A percentile compares a stretch with the other conserved stretches of the same genome.
phyloP scores from a whole-genome alignment of 64 coral and sea anemone species.

The Dendronephthya gigantea region DNA sequence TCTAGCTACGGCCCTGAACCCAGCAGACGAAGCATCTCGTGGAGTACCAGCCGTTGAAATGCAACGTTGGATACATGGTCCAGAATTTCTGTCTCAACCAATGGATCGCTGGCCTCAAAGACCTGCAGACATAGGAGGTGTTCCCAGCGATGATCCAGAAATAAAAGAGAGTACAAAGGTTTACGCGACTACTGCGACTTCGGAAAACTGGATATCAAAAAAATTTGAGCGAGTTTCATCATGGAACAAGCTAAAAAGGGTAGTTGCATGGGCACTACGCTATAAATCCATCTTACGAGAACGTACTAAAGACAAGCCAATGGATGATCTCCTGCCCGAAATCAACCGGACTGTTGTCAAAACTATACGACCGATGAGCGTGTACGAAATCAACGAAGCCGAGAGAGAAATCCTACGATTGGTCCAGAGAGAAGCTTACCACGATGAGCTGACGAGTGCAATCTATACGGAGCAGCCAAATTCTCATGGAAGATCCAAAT shows the following conservation, averaged over 20 bases:
- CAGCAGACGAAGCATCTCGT: constrained; percentile 38
- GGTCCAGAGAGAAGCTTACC: too few relatives aligned
- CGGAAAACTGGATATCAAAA: not conserved
- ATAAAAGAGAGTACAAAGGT: constrained; percentile 20
- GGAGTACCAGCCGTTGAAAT: constrained; percentile 18
- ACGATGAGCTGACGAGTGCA: too few relatives aligned
- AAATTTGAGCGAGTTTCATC: constrained; percentile 20
- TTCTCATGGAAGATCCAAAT: too few relatives aligned
- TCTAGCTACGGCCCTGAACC: too few relatives aligned
- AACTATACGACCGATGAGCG: too few relatives aligned
- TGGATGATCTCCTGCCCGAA: too few relatives aligned
- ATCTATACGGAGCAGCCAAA: too few relatives aligned
- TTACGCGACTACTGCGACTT: not conserved
- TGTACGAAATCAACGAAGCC: too few relatives aligned
- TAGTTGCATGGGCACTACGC: constrained; percentile 32
- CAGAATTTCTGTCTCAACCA: constrained; percentile 25
- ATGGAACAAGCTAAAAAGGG: constrained; percentile 21
- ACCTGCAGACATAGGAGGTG: not conserved
- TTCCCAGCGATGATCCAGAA: constrained; percentile 34
- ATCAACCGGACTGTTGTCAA: too few relatives aligned
- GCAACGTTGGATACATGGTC: constrained; percentile 39
- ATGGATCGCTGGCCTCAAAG: not conserved
- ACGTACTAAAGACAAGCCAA: too few relatives aligned
- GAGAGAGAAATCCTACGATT: too few relatives aligned
- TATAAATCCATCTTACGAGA: constrained; percentile 26